Base-by-base conservation (phyloP, 1,140 invertebrate species). In the Trichoplusia ni region DNA sequence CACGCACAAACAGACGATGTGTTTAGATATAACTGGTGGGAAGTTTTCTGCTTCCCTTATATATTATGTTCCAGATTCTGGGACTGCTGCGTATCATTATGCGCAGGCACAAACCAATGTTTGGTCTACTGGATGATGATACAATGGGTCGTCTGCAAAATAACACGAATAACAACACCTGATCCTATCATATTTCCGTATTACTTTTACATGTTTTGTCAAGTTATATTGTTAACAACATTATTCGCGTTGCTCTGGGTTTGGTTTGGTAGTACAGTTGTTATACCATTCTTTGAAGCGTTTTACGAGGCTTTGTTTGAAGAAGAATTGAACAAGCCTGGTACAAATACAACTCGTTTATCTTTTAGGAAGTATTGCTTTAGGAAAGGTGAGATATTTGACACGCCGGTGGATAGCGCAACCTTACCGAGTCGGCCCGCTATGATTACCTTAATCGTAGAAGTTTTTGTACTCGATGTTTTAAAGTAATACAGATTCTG, bases 11-110 rank as follows among this genome's bases (percentile, higher is more conserved):
- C 72, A 4, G 79, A 86, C 35, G 81, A 86, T 38, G 73, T 82
- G 2, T 79, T 84, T 29, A 60, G 60, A 37, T 82, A 77, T 49
- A 84, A 88, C 23, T 87, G 85, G 84, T 83, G 79, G 72, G 84
- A 87, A 66, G 75, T 88, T n/a, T 84, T 86, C 14, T 90, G 84
- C 62, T 88, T 86, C 42, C 87, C 87, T 0, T 90, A 90, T 23
- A 84, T 88, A 38, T 33, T 90, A 23, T 88, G 84, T 44, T 66
- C 78, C 1, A 67, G 81, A 29, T 19, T 86, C 11, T 86, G 85
- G 81, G 81, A 83, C 1, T 86, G 81, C 37, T 87, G 76, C 21
- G 62, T 84, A 1, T 70, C 81, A 2, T 46, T 87, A 9, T 86
- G 82, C 47, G 67, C 87, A 0, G 81, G 85, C 4, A 84, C 83